Conservation (phyloP, 2,888 invertebrate genomes). For the Scaptomyza caliginosa region DNA sequence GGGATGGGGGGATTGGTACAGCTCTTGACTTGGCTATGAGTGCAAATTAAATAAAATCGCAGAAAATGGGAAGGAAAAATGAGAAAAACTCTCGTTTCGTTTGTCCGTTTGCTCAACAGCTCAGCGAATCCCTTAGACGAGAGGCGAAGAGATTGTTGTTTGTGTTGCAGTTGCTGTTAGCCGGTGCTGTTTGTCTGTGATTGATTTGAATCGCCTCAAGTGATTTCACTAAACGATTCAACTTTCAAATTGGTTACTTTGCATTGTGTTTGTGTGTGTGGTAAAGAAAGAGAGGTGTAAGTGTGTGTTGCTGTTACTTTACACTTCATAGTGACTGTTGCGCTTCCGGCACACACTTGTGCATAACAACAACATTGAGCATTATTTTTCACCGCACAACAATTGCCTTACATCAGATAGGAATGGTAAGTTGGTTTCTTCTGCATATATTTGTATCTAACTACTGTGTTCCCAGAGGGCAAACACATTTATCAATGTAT, state of each 20-base stretch:
- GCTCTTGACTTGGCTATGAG: slow-evolving; percentile 58
- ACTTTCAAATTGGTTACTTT: slow-evolving; percentile 73
- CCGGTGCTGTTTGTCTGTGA: slow-evolving; percentile 74
- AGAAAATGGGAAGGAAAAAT: slow-evolving; percentile 63
- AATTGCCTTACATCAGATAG: slow-evolving; percentile 30
- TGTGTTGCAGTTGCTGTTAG: slow-evolving; percentile 30
- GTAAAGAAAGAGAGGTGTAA: neutral
- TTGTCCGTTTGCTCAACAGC: slow-evolving; percentile 26
- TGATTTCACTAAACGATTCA: slow-evolving; percentile 77
- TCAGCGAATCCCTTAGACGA: slow-evolving; percentile 17
- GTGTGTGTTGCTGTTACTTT: slow-evolving; percentile 30
- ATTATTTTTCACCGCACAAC: slow-evolving; percentile 45
- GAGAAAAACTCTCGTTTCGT: slow-evolving; percentile 29
- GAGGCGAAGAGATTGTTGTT: neutral
- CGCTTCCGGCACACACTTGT: slow-evolving; percentile 55
- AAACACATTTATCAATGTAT: neutral
- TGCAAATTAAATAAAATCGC: slow-evolving; percentile 75
- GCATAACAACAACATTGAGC: slow-evolving; percentile 4
- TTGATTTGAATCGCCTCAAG: slow-evolving; percentile 80
- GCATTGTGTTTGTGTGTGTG: slow-evolving; percentile 49
- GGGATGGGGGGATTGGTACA: neutral
- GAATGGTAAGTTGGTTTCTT: neutral
- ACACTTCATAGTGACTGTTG: slow-evolving; percentile 53
- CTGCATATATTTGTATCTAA: no score
- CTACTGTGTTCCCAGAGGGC: neutral